Percentiles rank a stretch among this genome's conserved stretches.
Evolutionary conservation across 2,797 vertebrate genomes (phyloP).

Genomic region (Hydrolagus colliei): DNA sequence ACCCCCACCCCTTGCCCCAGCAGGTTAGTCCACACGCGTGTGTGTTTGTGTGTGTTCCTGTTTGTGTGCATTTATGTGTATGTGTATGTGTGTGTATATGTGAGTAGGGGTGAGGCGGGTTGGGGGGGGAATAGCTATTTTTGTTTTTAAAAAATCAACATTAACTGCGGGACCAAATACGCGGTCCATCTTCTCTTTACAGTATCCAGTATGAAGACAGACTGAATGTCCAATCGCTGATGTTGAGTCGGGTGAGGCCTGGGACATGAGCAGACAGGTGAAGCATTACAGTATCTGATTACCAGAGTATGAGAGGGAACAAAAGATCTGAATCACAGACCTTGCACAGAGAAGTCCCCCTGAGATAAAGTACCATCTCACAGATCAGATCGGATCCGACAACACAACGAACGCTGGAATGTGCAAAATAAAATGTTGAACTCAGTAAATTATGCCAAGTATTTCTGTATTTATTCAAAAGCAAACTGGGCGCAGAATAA

Average conservation of each 20-base stretch:
- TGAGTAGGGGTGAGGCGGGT: not conserved
- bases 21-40: not conserved
- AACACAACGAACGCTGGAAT: not conserved
- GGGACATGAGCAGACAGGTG: not conserved
- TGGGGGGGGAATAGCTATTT: not conserved
- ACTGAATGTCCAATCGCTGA: not conserved
- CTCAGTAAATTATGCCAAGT: not conserved
- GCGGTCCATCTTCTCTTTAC: too few relatives aligned
- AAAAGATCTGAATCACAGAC: not conserved
- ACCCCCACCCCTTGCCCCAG: too few relatives aligned
- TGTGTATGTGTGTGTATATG: too few relatives aligned
- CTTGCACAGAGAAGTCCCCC: not conserved
- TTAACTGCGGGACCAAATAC: not conserved
- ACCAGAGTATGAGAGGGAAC: not conserved
- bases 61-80: too few relatives aligned
- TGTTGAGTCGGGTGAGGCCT: not conserved
- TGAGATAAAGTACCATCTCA: not conserved
- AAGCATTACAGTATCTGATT: not conserved
- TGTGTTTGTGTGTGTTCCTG: too few relatives aligned
- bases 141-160: too few relatives aligned
- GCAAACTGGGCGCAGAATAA: not conserved
- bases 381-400: not conserved
- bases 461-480: not conserved
- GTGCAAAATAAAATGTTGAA: not conserved
- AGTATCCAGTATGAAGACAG: too few relatives aligned